A percentile compares a stretch with the other conserved stretches of the same genome.
phyloP scores from a whole-genome alignment of 2,113 vertebrate genomes.

The Girardinichthys multiradiatus region DNA sequence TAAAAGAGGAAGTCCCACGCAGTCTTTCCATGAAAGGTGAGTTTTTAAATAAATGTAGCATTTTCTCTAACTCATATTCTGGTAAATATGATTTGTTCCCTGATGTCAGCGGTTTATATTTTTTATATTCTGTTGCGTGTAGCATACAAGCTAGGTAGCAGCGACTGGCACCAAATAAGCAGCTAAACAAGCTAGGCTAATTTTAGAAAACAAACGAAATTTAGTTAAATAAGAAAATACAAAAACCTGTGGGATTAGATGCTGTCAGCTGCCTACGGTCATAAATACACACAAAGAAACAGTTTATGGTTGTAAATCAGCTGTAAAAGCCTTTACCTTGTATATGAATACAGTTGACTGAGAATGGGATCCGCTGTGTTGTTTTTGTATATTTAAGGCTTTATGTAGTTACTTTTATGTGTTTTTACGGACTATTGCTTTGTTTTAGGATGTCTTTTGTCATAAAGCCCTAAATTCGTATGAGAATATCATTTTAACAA shows the following conservation, averaged over 20 bases:
- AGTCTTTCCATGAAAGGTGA: neutral
- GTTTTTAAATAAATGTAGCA: neutral
- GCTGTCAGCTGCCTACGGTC: neutral
- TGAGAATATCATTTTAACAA: too few species aligned
- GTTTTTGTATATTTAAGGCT: too few species aligned
- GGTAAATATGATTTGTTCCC: neutral
- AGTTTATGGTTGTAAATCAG: too few species aligned
- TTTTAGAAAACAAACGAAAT: neutral
- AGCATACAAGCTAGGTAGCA: constrained; percentile 15
- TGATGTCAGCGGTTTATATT: neutral
- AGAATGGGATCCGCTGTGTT: too few species aligned
- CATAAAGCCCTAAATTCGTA: too few species aligned
- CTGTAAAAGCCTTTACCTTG: too few species aligned
- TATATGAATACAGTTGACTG: too few species aligned
- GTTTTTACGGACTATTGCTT: too few species aligned
- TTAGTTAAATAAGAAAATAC: too few species aligned
- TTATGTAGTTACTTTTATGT: too few species aligned
- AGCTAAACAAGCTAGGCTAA: neutral
- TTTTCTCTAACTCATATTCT: neutral
- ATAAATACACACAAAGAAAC: neutral
- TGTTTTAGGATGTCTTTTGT: too few species aligned
- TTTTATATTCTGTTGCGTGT: neutral
- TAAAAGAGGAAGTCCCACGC: neutral
- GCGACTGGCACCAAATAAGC: constrained; percentile 31
- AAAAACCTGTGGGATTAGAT: neutral